Conservation (phyloP, 2,113 vertebrate species). For the Theropithecus gelada region DNA sequence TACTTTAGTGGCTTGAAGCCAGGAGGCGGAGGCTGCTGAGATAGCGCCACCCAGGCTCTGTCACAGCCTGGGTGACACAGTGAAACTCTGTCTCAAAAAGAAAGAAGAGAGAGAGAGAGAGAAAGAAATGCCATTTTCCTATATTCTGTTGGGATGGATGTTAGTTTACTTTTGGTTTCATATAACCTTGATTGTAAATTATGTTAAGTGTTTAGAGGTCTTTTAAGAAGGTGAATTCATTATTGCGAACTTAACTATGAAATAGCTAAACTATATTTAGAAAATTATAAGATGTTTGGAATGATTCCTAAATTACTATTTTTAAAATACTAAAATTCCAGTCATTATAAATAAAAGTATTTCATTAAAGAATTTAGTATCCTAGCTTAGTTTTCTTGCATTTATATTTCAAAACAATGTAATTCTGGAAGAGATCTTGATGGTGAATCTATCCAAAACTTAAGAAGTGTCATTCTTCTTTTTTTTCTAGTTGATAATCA, state of each 20-base stretch:
- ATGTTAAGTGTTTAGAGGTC: background rate
- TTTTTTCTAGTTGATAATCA: constrained; percentile 49
- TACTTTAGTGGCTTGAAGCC: no score
- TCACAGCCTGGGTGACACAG: no score
- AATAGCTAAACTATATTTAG: constrained; percentile 43
- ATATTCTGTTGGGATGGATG: background rate
- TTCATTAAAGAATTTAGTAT: constrained; percentile 2
- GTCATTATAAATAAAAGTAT: constrained; percentile 9
- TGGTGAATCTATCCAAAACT: constrained; percentile 30
- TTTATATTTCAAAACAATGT: constrained; percentile 54
- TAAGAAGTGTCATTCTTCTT: constrained; percentile 56
- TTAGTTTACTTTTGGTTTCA: constrained; percentile 25
- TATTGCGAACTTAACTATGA: background rate
- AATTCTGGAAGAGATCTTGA: constrained; percentile 12
- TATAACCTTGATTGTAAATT: constrained; percentile 31
- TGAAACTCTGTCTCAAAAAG: no score
- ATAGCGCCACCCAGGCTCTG: no score
- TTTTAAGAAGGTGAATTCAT: constrained; percentile 36
- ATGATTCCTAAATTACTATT: constrained; percentile 30
- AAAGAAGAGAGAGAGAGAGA: no score
- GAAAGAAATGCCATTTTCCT: background rate
- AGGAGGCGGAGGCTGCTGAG: no score
- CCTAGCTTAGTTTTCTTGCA: constrained; percentile 15
- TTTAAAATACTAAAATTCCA: constrained; percentile 17
- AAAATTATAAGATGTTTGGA: constrained; percentile 27